phyloP scores from a whole-genome alignment of 1,140 invertebrate species.

The Zeugodacus cucurbitae region DNA sequence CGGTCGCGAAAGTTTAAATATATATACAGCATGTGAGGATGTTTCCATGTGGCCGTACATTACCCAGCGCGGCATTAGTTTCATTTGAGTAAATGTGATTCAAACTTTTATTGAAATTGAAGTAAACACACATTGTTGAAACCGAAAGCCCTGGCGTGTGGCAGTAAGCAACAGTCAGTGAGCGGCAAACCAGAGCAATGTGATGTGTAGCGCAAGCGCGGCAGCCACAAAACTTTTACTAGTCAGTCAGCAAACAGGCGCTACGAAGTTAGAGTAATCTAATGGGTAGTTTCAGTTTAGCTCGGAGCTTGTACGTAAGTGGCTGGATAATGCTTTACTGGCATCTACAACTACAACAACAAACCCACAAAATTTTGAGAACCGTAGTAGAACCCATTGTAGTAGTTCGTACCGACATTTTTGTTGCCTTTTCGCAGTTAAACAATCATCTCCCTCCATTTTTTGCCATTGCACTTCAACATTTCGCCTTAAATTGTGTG shows the following conservation, averaged over 20 bases:
- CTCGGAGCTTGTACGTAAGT: background rate
- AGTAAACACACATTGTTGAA: background rate
- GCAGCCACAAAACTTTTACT: background rate
- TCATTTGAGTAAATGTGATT: slow-evolving; percentile 30
- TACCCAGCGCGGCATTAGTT: background rate
- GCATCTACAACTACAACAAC: too few species aligned
- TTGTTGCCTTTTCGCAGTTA: too few species aligned
- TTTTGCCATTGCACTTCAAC: too few species aligned
- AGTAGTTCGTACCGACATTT: too few species aligned
- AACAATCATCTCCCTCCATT: too few species aligned
- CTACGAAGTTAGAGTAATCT: too few species aligned
- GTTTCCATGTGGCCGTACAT: too few species aligned
- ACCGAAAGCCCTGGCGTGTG: background rate
- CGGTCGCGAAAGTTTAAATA: too few species aligned
- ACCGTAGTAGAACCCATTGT: too few species aligned
- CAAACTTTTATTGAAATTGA: background rate
- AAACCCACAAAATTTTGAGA: too few species aligned
- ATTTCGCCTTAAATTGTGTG: too few species aligned
- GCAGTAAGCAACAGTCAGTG: background rate
- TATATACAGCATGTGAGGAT: too few species aligned
- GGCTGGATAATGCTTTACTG: background rate
- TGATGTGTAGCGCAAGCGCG: background rate
- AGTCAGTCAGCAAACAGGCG: background rate
- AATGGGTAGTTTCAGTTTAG: background rate
- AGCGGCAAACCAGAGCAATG: background rate